Evolutionary conservation across 2,113 vertebrate genomes (phyloP).

Genomic region (Phoxinus phoxinus): DNA sequence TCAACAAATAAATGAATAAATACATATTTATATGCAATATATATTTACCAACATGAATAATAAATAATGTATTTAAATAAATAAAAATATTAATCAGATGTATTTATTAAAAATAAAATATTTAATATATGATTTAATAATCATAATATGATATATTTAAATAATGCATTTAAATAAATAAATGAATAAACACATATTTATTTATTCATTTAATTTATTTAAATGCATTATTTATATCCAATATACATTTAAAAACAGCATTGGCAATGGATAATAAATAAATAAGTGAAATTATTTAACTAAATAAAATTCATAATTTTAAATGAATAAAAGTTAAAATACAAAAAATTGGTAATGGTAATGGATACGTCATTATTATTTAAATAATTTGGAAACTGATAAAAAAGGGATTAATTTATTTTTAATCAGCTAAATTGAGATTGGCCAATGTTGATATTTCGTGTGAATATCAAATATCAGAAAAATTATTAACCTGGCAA

Average conservation of each 20-base stretch:
- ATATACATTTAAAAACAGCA: background rate
- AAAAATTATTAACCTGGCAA: background rate
- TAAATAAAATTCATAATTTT: too few relatives aligned
- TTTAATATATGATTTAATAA: too few relatives aligned
- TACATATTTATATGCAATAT: too few relatives aligned
- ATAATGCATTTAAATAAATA: background rate
- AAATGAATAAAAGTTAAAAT: too few relatives aligned
- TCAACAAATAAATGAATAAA: too few relatives aligned
- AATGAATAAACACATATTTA: background rate
- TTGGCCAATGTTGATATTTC: background rate
- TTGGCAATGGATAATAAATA: too few relatives aligned
- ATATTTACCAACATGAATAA: too few relatives aligned
- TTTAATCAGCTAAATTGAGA: background rate
- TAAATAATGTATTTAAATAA: background rate
- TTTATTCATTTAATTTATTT: background rate
- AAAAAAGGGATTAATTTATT: background rate
- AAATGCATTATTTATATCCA: too few relatives aligned
- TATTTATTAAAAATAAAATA: too few relatives aligned
- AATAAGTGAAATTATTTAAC: too few relatives aligned
- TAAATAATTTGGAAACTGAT: background rate
- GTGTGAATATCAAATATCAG: background rate
- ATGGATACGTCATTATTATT: background rate
- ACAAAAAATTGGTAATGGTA: background rate
- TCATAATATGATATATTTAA: background rate
- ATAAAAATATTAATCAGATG: background rate